A percentile compares a stretch with the other conserved stretches of the same genome.
These are phyloP conservation scores for Ips typographus DNA, from an alignment of 1,140 invertebrate genomes.

Conservation along the genomic window DNA sequence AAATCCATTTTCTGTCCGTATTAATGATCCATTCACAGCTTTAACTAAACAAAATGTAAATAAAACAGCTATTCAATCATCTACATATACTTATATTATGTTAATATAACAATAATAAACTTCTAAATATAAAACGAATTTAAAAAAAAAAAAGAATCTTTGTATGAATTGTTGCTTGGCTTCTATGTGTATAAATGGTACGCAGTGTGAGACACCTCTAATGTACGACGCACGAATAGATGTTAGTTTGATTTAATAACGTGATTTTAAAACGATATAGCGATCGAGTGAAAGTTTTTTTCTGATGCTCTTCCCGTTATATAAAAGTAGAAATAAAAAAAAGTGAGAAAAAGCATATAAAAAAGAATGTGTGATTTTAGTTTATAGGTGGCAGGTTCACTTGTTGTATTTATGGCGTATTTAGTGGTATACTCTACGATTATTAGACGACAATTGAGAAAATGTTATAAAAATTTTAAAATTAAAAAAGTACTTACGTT, in stretches of 20 bases:
- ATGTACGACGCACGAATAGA: conserved; percentile 33
- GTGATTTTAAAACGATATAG: conserved; percentile 3
- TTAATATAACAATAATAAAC: no score
- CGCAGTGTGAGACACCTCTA: no score
- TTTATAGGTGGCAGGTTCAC: background rate
- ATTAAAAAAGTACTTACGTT: conserved; percentile 33
- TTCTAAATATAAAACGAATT: no score
- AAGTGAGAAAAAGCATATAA: background rate
- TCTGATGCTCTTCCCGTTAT: background rate
- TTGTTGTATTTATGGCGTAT: conserved; percentile 13
- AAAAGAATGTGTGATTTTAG: conserved; percentile 8
- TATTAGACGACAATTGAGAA: conserved; percentile 27
- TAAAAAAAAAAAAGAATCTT: no score
- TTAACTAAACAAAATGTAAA: no score
- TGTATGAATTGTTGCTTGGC: no score
- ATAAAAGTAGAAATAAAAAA: background rate
- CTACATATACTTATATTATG: no score
- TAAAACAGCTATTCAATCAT: no score
- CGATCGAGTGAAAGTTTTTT: conserved; percentile 3
- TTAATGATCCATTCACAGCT: no score
- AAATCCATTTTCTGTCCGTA: no score
- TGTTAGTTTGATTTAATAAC: conserved; percentile 10
- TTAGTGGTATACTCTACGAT: conserved; percentile 14
- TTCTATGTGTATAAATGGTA: no score
- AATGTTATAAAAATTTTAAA: conserved; percentile 36